A percentile compares a stretch with the other conserved stretches of the same genome.
phyloP scores from a whole-genome alignment of 2,797 vertebrate genomes.

The Chloroceryle inda region DNA sequence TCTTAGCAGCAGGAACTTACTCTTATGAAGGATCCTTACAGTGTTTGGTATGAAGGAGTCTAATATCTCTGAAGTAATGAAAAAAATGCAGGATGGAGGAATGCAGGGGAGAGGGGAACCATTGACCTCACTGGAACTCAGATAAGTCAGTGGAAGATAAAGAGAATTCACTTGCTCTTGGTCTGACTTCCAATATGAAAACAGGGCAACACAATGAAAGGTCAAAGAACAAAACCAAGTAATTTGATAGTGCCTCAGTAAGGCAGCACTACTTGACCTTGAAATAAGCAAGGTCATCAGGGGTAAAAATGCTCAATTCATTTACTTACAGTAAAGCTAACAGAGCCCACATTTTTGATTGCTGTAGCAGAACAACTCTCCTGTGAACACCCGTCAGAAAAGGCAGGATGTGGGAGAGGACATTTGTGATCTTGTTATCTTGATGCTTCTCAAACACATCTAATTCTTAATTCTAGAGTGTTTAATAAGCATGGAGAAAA shows the following conservation, averaged over 20 bases:
- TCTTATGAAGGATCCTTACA: neutral
- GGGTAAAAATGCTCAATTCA: neutral
- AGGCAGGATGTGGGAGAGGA: neutral
- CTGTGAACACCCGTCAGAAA: neutral
- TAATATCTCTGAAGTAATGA: neutral
- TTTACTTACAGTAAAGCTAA: neutral
- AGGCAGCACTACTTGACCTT: neutral
- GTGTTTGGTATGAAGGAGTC: neutral
- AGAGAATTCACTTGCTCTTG: slow-evolving; percentile 7
- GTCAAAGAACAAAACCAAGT: slow-evolving; percentile 2
- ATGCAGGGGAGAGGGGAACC: neutral
- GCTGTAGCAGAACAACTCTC: neutral
- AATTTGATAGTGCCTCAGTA: neutral
- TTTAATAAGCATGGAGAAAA: slow-evolving; percentile 22
- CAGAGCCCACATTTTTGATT: neutral
- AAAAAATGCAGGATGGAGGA: neutral
- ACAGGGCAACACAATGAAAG: neutral
- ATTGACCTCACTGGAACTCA: slow-evolving; percentile 7
- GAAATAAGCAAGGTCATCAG: slow-evolving; percentile 2
- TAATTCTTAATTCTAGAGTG: neutral
- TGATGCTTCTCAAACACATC: slow-evolving; percentile 8
- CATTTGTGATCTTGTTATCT: slow-evolving; percentile 13
- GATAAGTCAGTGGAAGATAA: slow-evolving; percentile 18
- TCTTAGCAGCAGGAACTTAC: neutral
- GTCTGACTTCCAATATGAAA: neutral